Percentiles rank a stretch among this genome's conserved stretches.
Conservation (phyloP, 1,140 invertebrate genomes). For the Platyura marginata region DNA sequence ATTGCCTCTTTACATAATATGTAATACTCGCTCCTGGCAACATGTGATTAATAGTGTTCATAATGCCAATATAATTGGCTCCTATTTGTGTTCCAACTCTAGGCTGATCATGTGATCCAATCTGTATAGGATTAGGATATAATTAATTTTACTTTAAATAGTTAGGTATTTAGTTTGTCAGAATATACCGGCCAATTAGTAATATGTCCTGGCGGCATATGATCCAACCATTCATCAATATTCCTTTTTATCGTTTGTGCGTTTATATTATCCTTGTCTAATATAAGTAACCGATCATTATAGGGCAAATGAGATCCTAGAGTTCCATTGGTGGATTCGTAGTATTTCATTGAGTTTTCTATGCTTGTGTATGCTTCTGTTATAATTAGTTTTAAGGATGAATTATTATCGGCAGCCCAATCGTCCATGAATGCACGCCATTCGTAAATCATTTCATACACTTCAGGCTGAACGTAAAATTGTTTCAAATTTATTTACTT, state of each 20-base stretch:
- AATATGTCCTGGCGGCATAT: conserved; percentile 24
- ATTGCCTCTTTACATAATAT: conserved; percentile 44
- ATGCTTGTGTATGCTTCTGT: conserved; percentile 34
- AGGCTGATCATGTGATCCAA: conserved; percentile 45
- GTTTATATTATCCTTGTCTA: conserved; percentile 17
- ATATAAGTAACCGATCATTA: conserved; percentile 33
- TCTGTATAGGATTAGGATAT: conserved; percentile 31
- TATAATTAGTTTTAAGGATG: conserved; percentile 26
- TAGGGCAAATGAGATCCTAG: conserved; percentile 37
- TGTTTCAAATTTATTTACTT: neutral
- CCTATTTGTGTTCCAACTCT: conserved; percentile 39
- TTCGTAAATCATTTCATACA: conserved; percentile 33
- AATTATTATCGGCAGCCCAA: conserved; percentile 14
- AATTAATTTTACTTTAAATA: conserved; percentile 34
- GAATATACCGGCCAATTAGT: conserved; percentile 35
- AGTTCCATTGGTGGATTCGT: conserved; percentile 22
- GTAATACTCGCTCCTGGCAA: conserved; percentile 48
- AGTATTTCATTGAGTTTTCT: conserved; percentile 30
- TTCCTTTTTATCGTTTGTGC: conserved; percentile 24
- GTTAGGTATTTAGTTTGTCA: neutral
- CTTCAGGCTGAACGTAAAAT: conserved; percentile 20
- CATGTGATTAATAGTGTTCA: conserved; percentile 40
- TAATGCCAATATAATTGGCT: conserved; percentile 34
- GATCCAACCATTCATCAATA: conserved; percentile 27
- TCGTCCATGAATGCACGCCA: conserved; percentile 38